Conservation (phyloP, 2,797 vertebrate genomes). For the Sarcophilus harrisii region DNA sequence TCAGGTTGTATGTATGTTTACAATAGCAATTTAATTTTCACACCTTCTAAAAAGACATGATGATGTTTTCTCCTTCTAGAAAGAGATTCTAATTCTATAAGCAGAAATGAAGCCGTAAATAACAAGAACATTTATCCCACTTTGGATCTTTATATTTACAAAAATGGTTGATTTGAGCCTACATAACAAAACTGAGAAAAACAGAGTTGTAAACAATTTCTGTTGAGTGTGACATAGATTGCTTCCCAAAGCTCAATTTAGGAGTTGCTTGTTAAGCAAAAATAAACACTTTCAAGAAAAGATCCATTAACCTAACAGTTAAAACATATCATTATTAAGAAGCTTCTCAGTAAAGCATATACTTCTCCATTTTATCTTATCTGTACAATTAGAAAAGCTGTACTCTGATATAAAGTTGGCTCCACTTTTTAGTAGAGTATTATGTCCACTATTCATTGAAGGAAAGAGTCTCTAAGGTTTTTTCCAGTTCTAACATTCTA, state of each 20-base stretch:
- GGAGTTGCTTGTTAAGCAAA: neutral
- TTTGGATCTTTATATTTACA: neutral
- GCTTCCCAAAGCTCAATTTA: neutral
- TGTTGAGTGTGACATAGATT: neutral
- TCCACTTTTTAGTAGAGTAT: neutral
- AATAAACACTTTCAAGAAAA: neutral
- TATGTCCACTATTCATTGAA: neutral
- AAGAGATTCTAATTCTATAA: neutral
- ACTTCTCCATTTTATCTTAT: conserved; percentile 17
- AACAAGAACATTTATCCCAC: neutral
- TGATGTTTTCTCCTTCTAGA: neutral
- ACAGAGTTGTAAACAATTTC: neutral
- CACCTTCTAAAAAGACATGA: neutral
- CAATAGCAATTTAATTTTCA: neutral
- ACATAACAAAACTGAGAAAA: conserved; percentile 12
- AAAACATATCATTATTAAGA: conserved; percentile 55
- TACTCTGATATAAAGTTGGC: neutral
- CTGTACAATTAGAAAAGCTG: neutral
- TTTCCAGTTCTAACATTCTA: neutral
- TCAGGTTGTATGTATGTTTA: neutral
- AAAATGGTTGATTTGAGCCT: neutral
- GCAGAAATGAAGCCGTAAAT: neutral
- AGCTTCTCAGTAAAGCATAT: neutral
- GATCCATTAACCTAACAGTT: neutral
- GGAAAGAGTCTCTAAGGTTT: neutral